A percentile compares a stretch with the other conserved stretches of the same genome.
These are phyloP conservation scores for Pseudochirops corinnae DNA, from an alignment of 2,797 vertebrate genomes.

Conservation along the genomic window DNA sequence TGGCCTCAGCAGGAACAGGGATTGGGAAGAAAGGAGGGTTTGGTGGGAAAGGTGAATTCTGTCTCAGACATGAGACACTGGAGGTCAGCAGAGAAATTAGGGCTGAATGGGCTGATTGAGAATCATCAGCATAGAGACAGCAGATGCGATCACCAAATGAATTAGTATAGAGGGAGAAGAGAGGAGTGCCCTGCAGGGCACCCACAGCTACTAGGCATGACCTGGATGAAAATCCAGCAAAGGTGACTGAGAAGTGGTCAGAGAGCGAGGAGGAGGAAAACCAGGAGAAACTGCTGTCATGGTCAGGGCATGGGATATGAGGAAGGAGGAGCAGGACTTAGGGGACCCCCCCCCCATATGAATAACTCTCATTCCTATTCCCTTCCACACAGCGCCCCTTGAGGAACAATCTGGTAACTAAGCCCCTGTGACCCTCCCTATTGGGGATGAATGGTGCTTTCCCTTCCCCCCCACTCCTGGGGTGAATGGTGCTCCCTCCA, in stretches of 20 bases:
- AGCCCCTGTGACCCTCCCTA: not conserved
- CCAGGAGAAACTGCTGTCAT: not conserved
- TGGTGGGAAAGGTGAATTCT: not conserved
- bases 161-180: not conserved
- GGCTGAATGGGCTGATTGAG: not conserved
- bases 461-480: not conserved
- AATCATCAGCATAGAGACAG: not conserved
- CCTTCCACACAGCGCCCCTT: constrained; percentile 76
- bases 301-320: not conserved
- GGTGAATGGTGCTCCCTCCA: not conserved
- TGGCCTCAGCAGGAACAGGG: not conserved
- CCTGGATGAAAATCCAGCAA: not conserved
- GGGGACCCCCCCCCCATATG: not conserved
- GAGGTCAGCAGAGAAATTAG: not conserved
- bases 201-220: not conserved
- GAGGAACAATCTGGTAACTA: constrained; percentile 81
- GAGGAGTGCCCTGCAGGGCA: not conserved
- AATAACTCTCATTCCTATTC: constrained; percentile 76
- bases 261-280: not conserved
- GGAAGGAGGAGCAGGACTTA: not conserved
- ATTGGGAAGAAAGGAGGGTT: not conserved
- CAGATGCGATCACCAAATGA: not conserved
- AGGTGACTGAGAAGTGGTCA: not conserved
- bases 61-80: not conserved
- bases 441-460: not conserved